These are phyloP conservation scores for Ridgeia piscesae DNA, from an alignment of 1,140 invertebrate genomes.

Conservation along the genomic window DNA sequence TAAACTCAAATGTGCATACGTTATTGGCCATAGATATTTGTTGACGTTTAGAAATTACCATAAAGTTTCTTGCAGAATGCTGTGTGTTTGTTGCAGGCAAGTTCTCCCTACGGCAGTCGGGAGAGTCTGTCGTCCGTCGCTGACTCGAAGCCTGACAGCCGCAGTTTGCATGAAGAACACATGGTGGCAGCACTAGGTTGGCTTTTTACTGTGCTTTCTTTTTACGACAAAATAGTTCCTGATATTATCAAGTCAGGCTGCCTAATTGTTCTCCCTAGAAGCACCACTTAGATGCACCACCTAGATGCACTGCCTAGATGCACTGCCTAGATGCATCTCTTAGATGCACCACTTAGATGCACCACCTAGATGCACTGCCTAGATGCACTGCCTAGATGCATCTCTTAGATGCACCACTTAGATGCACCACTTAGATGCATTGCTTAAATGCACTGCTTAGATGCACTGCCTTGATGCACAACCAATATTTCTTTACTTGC, in stretches of 20 bases:
- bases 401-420: no score
- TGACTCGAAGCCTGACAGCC: slow-evolving; percentile 40
- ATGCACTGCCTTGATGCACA: not conserved
- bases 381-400: no score
- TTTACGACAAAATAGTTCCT: not conserved
- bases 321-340: no score
- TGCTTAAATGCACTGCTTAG: not conserved
- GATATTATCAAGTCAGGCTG: not conserved
- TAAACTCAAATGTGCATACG: not conserved
- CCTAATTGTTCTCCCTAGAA: not conserved
- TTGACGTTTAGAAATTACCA: not conserved
- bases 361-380: no score
- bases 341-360: no score
- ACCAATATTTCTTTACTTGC: not conserved
- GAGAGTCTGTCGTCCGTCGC: slow-evolving; percentile 66
- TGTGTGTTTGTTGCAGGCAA: slow-evolving; percentile 59
- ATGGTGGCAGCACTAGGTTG: slow-evolving; percentile 45
- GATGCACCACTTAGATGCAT: no score
- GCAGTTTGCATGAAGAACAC: slow-evolving; percentile 42
- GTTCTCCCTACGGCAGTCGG: slow-evolving; percentile 75
- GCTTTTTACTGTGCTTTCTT: not conserved
- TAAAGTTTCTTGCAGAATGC: not conserved
- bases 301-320: no score
- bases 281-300: no score
- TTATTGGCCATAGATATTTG: not conserved